Base-by-base conservation (phyloP, 2,797 vertebrate genomes). In the Cottoperca gobio region DNA sequence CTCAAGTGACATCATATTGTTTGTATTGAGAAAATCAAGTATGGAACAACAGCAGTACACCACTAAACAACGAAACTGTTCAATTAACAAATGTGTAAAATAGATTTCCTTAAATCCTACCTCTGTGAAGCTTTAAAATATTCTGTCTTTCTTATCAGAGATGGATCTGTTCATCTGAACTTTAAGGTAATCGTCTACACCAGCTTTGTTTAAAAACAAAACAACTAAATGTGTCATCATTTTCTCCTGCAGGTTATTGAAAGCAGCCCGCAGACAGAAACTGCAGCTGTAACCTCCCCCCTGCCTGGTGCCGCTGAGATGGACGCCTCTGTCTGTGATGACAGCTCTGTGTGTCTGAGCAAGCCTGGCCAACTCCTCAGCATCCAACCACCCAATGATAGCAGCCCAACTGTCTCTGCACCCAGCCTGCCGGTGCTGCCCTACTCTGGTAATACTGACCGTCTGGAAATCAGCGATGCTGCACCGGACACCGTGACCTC, bases 351-450 rank as follows among this genome's bases (percentile, higher is more conserved):
- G 53, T 88, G 48, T 71, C 71, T 92, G 46, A 94, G 92, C 84
- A 94, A 94, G 33, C 94, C 95, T 2, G 70, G 45, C 1, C 40
- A 45, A 0, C 92, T 95, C 39, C 0, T 84, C 53, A 90, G 81
- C 75, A 0, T 78, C 58, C 48, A 24, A 2, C 78, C 73, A 23
- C 79, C 24, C 10, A 54, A 49, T 40, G 11, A 31, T 1, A 8
- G 13, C 45, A 33, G 12, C 39, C 42, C 79, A 12, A 5, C 64
- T 2, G 11, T 49, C 46, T 7, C 40, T n/a, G 42, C 28, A 0
- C 40, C 73, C 52, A 7, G 0, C 14, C 6, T 35, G 2, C 28
- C 13, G 1, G 4, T 0, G 7, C 70, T 68, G 64, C 85, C 84
- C 2, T 92, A 80, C 78, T 93, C 93, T 0, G 85, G 86, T 0